Percentiles rank a stretch among this genome's conserved stretches.
Evolutionary conservation across 2,113 vertebrate genomes (phyloP).

Genomic region (Pipra filicauda): DNA sequence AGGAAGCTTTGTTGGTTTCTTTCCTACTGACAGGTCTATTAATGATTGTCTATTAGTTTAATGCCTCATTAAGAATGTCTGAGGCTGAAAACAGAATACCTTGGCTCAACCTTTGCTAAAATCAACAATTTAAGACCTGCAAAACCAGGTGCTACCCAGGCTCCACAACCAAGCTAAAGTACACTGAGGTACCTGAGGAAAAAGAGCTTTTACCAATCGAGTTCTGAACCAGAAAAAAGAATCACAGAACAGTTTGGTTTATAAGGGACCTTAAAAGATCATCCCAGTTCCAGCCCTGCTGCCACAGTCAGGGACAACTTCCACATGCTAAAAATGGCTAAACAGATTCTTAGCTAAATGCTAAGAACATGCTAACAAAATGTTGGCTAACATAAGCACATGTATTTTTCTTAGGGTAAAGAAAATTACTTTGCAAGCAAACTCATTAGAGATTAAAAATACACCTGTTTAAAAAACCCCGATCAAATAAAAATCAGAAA

Average conservation of each 20-base stretch:
- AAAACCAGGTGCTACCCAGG: background rate
- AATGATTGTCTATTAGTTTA: background rate
- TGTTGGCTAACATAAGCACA: background rate
- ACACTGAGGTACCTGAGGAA: background rate
- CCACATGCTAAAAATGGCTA: background rate
- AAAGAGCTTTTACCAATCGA: background rate
- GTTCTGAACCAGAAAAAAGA: background rate
- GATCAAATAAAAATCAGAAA: background rate
- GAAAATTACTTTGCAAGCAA: background rate
- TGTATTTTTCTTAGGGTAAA: background rate
- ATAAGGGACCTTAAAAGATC: background rate
- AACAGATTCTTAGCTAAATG: background rate
- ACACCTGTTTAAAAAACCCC: background rate
- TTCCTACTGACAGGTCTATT: background rate
- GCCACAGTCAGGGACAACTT: background rate
- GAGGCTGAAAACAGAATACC: background rate
- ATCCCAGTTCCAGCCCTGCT: background rate
- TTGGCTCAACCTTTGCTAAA: background rate
- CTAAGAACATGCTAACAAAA: background rate
- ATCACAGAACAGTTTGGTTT: background rate
- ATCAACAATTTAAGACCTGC: background rate
- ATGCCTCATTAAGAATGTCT: background rate
- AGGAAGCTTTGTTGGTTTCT: background rate
- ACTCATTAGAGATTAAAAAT: background rate
- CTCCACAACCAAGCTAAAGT: background rate